phyloP scores from a whole-genome alignment of 2,113 vertebrate genomes.

The Campylorhamphus procurvoides region DNA sequence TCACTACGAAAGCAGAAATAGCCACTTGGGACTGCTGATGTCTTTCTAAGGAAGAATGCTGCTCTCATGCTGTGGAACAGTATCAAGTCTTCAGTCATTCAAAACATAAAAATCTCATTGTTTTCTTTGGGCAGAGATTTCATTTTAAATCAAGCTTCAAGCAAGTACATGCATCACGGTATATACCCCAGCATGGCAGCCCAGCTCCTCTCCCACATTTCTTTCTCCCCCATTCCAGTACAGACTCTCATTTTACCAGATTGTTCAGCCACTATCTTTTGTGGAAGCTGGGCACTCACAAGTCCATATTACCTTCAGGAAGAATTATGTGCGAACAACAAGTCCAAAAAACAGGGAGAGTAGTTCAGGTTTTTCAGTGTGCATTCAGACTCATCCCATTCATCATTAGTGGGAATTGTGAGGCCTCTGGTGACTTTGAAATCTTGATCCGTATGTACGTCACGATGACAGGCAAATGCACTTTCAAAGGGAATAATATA shows the following conservation, averaged over 20 bases:
- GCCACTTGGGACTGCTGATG: slow-evolving; percentile 53
- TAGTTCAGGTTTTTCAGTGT: background rate
- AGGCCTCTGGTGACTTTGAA: background rate
- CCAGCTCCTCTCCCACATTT: background rate
- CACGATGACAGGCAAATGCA: background rate
- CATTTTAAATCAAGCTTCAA: slow-evolving; percentile 23
- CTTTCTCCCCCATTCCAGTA: background rate
- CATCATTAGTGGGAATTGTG: background rate
- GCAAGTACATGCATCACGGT: background rate
- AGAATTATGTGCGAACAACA: background rate
- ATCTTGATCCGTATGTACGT: background rate
- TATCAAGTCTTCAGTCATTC: slow-evolving; percentile 39
- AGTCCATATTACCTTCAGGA: background rate
- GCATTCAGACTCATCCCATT: background rate
- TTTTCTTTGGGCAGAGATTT: slow-evolving; percentile 47
- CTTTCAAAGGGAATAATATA: slow-evolving; percentile 30
- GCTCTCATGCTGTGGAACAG: slow-evolving; percentile 39
- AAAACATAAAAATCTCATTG: slow-evolving; percentile 58
- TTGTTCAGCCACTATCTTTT: background rate
- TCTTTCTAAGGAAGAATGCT: slow-evolving; percentile 63
- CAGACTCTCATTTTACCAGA: background rate
- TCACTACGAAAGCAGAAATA: slow-evolving; percentile 62
- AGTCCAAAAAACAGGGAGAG: background rate
- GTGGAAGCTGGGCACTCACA: background rate
- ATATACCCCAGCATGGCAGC: background rate